Evolutionary conservation across 2,888 invertebrate genomes (phyloP), one percentile per base, ranked within the genome.

Genomic region (Allygus modestus): DNA sequence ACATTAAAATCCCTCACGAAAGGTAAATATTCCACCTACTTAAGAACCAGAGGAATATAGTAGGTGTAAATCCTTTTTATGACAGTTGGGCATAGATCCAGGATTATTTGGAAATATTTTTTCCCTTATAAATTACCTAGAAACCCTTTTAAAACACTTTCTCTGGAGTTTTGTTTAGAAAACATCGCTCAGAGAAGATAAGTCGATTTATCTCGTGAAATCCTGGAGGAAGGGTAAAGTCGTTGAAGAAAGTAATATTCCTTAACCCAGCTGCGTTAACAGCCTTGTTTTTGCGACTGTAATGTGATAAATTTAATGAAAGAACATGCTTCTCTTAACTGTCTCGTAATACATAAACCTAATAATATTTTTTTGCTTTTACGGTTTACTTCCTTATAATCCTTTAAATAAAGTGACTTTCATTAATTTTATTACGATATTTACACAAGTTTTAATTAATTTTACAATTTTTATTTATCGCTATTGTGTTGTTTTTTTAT

Each of bases 221-320:
- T 15, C 0, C 28, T 28, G 65, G 65, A 65, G 65, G 65, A 28
- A 28, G 65, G 65, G 65, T 23, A 65, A 65, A 28, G 31, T 65
- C 65, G 65, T 65, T 65, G 65, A 65, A 31, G 65, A 65, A 31
- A 65, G 65, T 65, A 65, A 65, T 31, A 65, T 65, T 65, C 65
- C 17, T 65, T 65, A 65, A 65, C 65, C 65, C 65, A 31, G 65
- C 65, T 65, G 65, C 65, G 65, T 65, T 65, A 65, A 65, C 65
- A 28, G 65, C 65, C 65, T 65, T 65, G 65, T 65, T 65, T 54
- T 65, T 65, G 65, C 65, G 28, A 65, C 65, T 65, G 65, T 31
- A 65, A 65, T 15, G 65, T 31, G 17, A 65, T 65, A 65, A 65
- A 65, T 65, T 31, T 17, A 65, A 65, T 31, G 12, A 31, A 20